These are phyloP conservation scores for Nephrocerus scutellatus DNA, from an alignment of 2,888 invertebrate genomes.

Conservation along the genomic window DNA sequence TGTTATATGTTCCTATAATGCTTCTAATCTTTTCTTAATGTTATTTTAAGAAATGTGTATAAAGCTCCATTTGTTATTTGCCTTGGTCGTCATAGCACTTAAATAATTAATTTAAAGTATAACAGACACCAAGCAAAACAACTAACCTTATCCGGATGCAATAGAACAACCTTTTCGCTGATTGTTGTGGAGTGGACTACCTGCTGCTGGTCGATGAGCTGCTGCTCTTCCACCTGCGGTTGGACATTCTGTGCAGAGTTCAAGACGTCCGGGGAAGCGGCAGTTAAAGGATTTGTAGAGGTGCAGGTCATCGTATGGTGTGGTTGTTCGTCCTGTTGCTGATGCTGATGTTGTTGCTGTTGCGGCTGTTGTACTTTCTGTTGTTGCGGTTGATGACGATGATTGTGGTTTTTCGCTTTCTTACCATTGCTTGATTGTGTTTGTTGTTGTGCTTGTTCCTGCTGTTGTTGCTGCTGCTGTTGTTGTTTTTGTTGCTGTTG, in stretches of 20 bases:
- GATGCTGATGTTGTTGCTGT: conserved; percentile 7
- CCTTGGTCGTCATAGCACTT: no score
- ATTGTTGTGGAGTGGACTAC: conserved; percentile 6
- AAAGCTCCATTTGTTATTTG: no score
- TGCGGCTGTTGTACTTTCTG: conserved; percentile 8
- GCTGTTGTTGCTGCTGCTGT: neutral
- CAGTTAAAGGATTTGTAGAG: conserved; percentile 2
- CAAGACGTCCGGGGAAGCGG: conserved; percentile 5
- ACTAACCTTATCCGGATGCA: no score
- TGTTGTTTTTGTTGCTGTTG: no score
- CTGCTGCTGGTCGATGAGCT: conserved; percentile 6
- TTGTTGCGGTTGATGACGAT: conserved; percentile 12
- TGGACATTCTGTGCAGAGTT: conserved; percentile 6
- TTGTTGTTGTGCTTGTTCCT: conserved; percentile 10
- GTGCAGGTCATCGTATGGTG: neutral
- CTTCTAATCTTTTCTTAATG: no score
- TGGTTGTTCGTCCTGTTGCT: neutral
- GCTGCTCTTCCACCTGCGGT: conserved; percentile 11
- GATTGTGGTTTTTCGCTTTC: conserved; percentile 15
- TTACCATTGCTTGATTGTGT: no score
- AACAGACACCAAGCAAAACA: no score
- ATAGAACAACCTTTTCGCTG: conserved; percentile 17
- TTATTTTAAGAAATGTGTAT: no score
- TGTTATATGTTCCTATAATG: no score
- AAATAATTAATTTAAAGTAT: no score